A percentile compares a stretch with the other conserved stretches of the same genome.
Conservation (phyloP, 2,888 invertebrate genomes). For the Melangyna quadrimaculata region DNA sequence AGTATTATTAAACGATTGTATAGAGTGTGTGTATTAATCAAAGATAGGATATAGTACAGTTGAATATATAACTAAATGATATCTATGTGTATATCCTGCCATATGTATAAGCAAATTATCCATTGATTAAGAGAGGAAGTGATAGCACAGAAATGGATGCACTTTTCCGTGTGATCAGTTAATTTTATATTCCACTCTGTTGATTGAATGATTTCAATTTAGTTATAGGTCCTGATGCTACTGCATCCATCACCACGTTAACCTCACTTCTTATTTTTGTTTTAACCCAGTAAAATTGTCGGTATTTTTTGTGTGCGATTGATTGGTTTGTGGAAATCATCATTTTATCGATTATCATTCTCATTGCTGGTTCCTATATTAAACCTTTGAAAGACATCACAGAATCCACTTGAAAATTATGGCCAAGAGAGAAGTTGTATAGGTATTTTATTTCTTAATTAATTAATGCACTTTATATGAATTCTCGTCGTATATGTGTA, state of each 20-base stretch:
- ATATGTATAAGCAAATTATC: background rate
- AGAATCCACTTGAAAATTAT: constrained; percentile 40
- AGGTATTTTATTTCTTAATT: constrained; percentile 59
- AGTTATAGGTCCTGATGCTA: background rate
- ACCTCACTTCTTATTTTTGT: constrained; percentile 8
- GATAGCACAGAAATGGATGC: constrained; percentile 11
- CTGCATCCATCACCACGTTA: background rate
- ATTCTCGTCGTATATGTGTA: constrained; percentile 56
- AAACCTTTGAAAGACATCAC: constrained; percentile 33
- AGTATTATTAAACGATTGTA: constrained; percentile 2
- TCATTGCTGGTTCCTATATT: background rate
- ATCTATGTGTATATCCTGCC: constrained; percentile 23
- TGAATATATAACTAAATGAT: no score
- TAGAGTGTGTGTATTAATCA: no score
- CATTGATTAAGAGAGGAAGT: background rate
- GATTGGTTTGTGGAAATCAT: constrained; percentile 26
- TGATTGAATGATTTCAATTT: constrained; percentile 52
- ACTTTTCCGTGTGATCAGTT: constrained; percentile 43
- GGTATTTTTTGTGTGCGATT: constrained; percentile 12
- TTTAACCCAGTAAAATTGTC: background rate
- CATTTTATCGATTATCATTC: background rate
- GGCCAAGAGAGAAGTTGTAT: constrained; percentile 19
- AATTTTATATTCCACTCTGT: constrained; percentile 29
- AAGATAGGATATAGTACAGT: no score
- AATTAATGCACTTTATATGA: constrained; percentile 59